Evolutionary conservation across 2,888 invertebrate species (phyloP).

Genomic region (Nomada fucata): DNA sequence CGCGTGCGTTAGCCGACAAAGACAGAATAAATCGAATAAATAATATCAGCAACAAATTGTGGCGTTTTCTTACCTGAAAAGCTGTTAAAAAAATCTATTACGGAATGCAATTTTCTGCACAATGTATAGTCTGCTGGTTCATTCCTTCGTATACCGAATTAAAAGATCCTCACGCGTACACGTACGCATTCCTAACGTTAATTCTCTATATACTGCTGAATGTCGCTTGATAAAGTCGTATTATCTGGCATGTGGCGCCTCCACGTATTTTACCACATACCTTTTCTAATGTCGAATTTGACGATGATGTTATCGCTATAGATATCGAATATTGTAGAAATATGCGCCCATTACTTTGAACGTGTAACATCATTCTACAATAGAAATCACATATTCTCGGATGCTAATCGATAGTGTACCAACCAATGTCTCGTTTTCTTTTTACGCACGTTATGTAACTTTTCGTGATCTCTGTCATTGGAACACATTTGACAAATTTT

Average conservation of each 20-base stretch:
- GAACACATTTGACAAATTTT: too few species aligned
- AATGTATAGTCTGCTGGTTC: neutral
- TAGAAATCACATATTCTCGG: too few species aligned
- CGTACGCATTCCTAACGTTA: neutral
- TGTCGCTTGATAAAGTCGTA: slow-evolving; percentile 43
- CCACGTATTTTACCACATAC: neutral
- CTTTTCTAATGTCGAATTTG: neutral
- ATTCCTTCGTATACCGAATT: slow-evolving; percentile 8
- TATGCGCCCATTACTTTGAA: too few species aligned
- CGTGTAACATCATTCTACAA: too few species aligned
- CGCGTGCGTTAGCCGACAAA: slow-evolving; percentile 3
- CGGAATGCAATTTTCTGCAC: neutral
- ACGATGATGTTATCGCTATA: neutral
- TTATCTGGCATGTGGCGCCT: slow-evolving; percentile 49
- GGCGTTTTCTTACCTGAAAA: slow-evolving; percentile 31
- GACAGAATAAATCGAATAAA: neutral
- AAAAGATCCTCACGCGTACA: neutral
- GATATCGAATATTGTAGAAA: neutral
- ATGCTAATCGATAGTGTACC: too few species aligned
- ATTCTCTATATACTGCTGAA: neutral
- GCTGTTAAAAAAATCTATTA: neutral
- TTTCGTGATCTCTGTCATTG: too few species aligned
- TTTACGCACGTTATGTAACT: too few species aligned
- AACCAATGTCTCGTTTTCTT: too few species aligned
- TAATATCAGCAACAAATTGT: neutral